These are phyloP conservation scores for Oscheius sp. DNA, from an alignment of 2,888 invertebrate species.

Conservation along the genomic window DNA sequence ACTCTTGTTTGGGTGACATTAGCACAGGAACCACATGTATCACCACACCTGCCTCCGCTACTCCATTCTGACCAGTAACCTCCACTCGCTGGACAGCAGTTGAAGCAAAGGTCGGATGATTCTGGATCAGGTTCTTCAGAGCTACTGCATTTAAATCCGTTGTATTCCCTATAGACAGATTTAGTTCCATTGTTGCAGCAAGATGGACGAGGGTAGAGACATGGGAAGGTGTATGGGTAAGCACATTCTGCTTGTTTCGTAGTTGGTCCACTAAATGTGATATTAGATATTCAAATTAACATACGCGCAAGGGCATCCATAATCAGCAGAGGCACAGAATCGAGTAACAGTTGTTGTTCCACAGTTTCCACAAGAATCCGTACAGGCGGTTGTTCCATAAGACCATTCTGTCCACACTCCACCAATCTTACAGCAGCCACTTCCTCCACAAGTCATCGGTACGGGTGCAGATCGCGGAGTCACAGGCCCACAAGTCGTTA, in stretches of 20 bases:
- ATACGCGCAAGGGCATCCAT: slow-evolving; percentile 44
- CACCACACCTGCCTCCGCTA: neutral
- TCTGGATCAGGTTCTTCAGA: slow-evolving; percentile 8
- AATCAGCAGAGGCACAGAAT: slow-evolving; percentile 36
- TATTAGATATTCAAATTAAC: neutral
- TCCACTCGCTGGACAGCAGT: slow-evolving; percentile 21
- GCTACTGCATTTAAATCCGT: neutral
- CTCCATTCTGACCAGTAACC: slow-evolving; percentile 26
- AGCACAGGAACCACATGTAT: slow-evolving; percentile 25
- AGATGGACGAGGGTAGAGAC: slow-evolving; percentile 38
- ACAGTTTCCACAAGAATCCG: slow-evolving; percentile 40
- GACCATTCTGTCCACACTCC: slow-evolving; percentile 43
- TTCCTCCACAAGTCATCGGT: slow-evolving; percentile 19
- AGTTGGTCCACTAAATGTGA: slow-evolving; percentile 36
- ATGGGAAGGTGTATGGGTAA: slow-evolving; percentile 23
- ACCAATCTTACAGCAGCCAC: slow-evolving; percentile 23
- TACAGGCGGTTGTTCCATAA: neutral
- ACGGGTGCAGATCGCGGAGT: neutral
- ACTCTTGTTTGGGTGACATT: slow-evolving; percentile 18
- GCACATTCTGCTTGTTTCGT: slow-evolving; percentile 45
- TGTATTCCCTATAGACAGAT: slow-evolving; percentile 23
- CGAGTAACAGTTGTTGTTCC: slow-evolving; percentile 36
- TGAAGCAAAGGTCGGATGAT: slow-evolving; percentile 16
- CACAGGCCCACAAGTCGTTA: slow-evolving; percentile 11
- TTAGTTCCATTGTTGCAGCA: slow-evolving; percentile 44